Evolutionary conservation across 2,888 invertebrate genomes (phyloP), one percentile per base, ranked within the genome.

Genomic region (Dione juno): DNA sequence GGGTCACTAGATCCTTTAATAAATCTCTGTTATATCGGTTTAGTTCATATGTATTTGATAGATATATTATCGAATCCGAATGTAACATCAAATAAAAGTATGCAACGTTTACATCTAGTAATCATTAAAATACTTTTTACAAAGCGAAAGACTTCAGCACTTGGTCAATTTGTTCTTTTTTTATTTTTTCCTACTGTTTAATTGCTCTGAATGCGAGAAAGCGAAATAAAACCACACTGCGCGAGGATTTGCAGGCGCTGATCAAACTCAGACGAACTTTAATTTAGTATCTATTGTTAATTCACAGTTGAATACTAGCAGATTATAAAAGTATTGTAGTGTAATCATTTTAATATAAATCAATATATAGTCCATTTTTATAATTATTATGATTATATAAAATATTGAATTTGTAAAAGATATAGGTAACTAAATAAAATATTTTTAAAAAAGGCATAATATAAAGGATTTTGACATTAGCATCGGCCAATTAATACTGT

Each of bases 201-300:
- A 89, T 89, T 89, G 88, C 85, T 86, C 82, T 88, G 89, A 89
- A 90, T 89, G 84, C 87, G 84, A 83, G 81, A 83, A 83, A 81
- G 82, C 80, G 84, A 83, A 87, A 86, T 85, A 86, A 85, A 89
- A 84, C 85, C 82, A 84, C 84, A 82, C 84, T 86, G 81, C 79
- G 79, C 77, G 78, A 74, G 84, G 82, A 85, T 87, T 85, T 84
- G 82, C 81, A 82, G 77, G 74, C 72, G 77, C 78, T 78, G 80
- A 79, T 83, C 82, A 81, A 82, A 84, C 82, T 82, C 80, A 77
- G 79, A 76, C 79, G 82, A 77, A 79, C 82, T 83, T 78, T 85
- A 83, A 87, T 87, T 86, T 82, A 80, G 82, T 79, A 79, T 82
- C 81, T 80, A 84, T 88, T 85, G 82, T 67, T 59, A 50, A 40